phyloP scores from a whole-genome alignment of 2,888 invertebrate genomes.

The Clivina fossor region DNA sequence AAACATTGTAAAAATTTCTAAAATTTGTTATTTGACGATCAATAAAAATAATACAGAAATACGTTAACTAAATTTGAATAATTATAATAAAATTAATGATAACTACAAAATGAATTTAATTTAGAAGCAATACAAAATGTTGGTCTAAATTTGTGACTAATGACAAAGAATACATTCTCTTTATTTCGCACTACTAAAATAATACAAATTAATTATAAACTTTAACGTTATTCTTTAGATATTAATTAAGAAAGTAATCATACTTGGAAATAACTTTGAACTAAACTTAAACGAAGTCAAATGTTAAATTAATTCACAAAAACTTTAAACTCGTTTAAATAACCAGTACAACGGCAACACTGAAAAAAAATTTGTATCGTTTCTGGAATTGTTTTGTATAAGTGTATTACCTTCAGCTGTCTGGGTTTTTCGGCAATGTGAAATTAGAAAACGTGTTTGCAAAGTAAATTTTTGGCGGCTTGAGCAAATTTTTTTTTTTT shows the following conservation, averaged over 20 bases:
- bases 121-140: too few species aligned
- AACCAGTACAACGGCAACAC: background rate
- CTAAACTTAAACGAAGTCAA: constrained; percentile 26
- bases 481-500: constrained; percentile 1
- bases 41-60: too few species aligned
- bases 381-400: constrained; percentile 19
- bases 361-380: constrained; percentile 11
- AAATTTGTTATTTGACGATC: too few species aligned
- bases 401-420: constrained; percentile 10
- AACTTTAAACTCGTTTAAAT: constrained; percentile 19
- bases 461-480: constrained; percentile 19
- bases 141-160: too few species aligned
- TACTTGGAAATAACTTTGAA: constrained; percentile 31
- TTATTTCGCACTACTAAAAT: constrained; percentile 20
- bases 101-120: too few species aligned
- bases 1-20: too few species aligned
- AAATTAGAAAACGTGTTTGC: constrained; percentile 25
- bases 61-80: too few species aligned
- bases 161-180: too few species aligned
- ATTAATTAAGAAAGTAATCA: constrained; percentile 34
- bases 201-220: constrained; percentile 32
- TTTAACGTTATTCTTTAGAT: constrained; percentile 25
- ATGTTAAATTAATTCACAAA: constrained; percentile 32
- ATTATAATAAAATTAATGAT: too few species aligned
- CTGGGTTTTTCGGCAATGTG: background rate